Evolutionary conservation across 2,888 invertebrate species (phyloP).

Genomic region (Bedellia somnulentella): DNA sequence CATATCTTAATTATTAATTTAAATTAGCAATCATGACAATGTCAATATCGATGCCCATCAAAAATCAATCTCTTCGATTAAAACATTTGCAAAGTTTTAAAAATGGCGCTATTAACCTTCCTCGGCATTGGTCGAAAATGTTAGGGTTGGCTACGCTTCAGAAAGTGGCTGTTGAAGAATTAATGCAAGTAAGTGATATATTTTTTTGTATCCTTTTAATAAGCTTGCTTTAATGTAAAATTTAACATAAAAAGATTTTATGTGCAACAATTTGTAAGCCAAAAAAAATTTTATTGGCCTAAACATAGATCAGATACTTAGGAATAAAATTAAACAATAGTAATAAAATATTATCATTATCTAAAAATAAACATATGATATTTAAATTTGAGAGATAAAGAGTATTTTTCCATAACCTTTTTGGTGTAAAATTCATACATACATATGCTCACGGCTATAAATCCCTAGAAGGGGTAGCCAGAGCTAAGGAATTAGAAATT

Average conservation of each 20-base stretch:
- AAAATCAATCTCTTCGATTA: slow-evolving; percentile 13
- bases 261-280: neutral
- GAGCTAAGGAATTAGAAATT: too few species aligned
- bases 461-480: too few species aligned
- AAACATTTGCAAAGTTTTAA: slow-evolving; percentile 28
- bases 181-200: slow-evolving; percentile 27
- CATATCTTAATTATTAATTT: too few species aligned
- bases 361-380: too few species aligned
- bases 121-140: slow-evolving; percentile 39
- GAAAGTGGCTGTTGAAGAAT: slow-evolving; percentile 26
- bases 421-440: too few species aligned
- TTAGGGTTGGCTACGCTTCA: slow-evolving; percentile 23
- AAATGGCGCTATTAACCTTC: slow-evolving; percentile 31
- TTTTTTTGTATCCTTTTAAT: neutral
- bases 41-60: slow-evolving; percentile 14
- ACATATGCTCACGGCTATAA: too few species aligned
- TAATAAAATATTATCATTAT: too few species aligned
- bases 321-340: too few species aligned
- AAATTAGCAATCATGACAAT: too few species aligned
- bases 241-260: neutral
- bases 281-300: neutral
- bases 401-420: too few species aligned
- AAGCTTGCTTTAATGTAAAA: neutral
- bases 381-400: too few species aligned
- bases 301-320: too few species aligned